Evolutionary conservation across 30 jellyfish, hydroid and myxozoan genomes (phyloP).

Genomic region (Aurelia coerulea): DNA sequence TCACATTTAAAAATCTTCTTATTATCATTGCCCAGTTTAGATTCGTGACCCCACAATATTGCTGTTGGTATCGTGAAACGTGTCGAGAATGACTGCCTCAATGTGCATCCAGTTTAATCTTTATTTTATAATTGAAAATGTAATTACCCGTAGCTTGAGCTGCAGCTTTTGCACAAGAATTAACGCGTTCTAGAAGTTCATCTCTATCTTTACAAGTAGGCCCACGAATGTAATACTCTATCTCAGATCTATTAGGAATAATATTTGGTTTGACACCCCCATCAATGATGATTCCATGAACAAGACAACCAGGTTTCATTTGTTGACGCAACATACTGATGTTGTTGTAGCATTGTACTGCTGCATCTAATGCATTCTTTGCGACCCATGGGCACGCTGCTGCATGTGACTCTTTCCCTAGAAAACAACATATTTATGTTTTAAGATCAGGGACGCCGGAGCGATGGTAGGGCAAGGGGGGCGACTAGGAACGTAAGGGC

Average conservation of each 20-base stretch:
- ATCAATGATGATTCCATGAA: slow-evolving; percentile 81
- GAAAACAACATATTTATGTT: no score
- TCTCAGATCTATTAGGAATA: slow-evolving; percentile 83
- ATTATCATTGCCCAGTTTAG: no score
- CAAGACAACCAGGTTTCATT: slow-evolving; percentile 69
- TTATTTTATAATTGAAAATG: background rate
- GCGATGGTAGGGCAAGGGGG: no score
- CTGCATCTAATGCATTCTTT: slow-evolving; percentile 95
- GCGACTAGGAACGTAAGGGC: no score
- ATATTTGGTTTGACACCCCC: slow-evolving; percentile 95
- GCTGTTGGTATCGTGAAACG: background rate
- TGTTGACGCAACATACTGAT: slow-evolving; percentile 95
- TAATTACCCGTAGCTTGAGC: slow-evolving; percentile 85
- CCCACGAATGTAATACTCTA: slow-evolving; percentile 59
- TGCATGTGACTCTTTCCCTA: slow-evolving; percentile 93
- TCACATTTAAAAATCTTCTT: no score
- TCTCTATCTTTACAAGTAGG: slow-evolving; percentile 34
- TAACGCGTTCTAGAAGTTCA: slow-evolving; percentile 39
- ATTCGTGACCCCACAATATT: no score
- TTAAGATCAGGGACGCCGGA: no score
- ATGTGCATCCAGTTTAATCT: background rate
- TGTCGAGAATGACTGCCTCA: background rate
- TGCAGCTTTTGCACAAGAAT: slow-evolving; percentile 86
- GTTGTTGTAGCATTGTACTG: slow-evolving; percentile 86
- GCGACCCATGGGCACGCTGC: slow-evolving; percentile 98